Conservation (phyloP, 2,797 vertebrate species). For the Picus viridis region DNA sequence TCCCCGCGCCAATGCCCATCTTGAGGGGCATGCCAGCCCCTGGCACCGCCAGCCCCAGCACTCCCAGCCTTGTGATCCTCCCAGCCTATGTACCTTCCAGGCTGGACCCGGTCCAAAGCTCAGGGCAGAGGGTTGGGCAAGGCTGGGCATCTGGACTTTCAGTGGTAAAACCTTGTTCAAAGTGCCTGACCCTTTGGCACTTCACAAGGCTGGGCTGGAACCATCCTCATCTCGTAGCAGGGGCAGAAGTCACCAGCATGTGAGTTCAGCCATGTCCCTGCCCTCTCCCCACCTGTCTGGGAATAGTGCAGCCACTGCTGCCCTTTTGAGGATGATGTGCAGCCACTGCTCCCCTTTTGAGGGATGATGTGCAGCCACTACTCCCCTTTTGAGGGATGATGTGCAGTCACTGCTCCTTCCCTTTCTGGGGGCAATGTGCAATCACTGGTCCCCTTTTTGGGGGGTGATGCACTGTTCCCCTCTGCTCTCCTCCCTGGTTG, state of each 20-base stretch:
- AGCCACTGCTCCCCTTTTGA: not conserved
- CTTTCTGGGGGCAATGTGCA: no score
- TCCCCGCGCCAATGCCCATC: not conserved
- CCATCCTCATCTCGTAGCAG: fast-evolving
- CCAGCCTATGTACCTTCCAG: not conserved
- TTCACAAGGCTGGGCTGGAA: not conserved
- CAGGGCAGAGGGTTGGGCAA: fast-evolving
- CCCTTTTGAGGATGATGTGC: not conserved
- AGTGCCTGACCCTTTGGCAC: fast-evolving
- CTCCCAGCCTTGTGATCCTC: fast-evolving
- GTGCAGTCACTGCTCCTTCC: not conserved
- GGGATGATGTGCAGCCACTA: no score
- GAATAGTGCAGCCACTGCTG: not conserved
- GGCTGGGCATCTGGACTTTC: not conserved
- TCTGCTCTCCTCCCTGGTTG: not conserved
- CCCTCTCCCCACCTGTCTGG: fast-evolving
- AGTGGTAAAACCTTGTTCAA: fast-evolving
- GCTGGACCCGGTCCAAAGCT: fast-evolving
- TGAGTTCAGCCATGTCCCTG: fast-evolving
- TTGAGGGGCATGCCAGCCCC: not conserved
- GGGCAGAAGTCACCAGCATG: not conserved
- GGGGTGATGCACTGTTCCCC: not conserved
- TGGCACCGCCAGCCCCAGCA: fast-evolving
- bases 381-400: not conserved
- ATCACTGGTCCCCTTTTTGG: not conserved